Evolutionary conservation across 2,797 vertebrate genomes (phyloP).

Genomic region (Simalia tracyae): DNA sequence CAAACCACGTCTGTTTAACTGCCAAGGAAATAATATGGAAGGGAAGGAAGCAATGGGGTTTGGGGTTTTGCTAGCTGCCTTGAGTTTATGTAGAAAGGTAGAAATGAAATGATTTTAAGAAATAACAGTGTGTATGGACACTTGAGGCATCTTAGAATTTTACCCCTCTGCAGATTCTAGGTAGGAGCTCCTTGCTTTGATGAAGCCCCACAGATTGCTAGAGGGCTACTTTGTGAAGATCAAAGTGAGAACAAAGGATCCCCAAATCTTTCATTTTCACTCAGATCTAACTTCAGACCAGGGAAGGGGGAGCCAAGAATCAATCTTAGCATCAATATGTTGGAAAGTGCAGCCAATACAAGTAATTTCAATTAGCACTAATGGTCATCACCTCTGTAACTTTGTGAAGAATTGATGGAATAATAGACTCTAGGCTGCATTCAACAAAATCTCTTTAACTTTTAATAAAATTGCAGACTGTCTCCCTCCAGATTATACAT

Average conservation of each 20-base stretch:
- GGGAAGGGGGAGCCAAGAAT: not conserved
- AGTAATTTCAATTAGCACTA: slow-evolving; percentile 36
- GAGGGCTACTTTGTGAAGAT: not conserved
- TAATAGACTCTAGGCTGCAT: slow-evolving; percentile 33
- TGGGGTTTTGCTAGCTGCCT: not conserved
- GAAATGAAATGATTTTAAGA: not conserved
- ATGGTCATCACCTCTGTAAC: slow-evolving; percentile 17
- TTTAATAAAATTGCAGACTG: not conserved
- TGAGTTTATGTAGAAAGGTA: not conserved
- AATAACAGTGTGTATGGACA: not conserved
- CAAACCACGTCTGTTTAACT: not conserved
- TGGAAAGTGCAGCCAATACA: not conserved
- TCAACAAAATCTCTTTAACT: slow-evolving; percentile 26
- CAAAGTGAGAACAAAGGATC: not conserved
- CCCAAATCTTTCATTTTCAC: not conserved
- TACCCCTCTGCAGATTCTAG: too few relatives aligned
- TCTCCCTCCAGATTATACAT: slow-evolving; percentile 8
- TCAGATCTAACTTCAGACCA: not conserved
- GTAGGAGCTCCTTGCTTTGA: not conserved
- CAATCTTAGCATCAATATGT: not conserved
- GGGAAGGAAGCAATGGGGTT: not conserved
- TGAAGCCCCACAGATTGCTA: not conserved
- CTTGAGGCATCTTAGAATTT: not conserved
- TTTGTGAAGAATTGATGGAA: slow-evolving; percentile 23
- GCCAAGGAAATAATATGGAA: not conserved